Conservation (phyloP, 2,888 invertebrate genomes). For the Agonopterix alstromeriana region DNA sequence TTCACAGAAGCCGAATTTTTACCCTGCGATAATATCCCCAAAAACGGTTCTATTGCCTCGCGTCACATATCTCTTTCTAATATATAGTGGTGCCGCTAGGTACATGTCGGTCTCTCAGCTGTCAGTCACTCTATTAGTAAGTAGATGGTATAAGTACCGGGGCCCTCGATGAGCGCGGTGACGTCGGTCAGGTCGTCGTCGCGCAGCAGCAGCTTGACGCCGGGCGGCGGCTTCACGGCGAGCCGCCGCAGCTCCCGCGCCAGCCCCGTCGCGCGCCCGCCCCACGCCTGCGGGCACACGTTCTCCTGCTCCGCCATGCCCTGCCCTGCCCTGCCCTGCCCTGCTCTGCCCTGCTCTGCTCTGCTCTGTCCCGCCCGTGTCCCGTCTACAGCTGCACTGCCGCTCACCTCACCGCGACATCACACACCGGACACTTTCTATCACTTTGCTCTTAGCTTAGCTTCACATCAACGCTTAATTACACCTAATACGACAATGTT, state of each 20-base stretch:
- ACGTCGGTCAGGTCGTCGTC: conserved; percentile 97
- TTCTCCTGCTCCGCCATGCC: conserved; percentile 94
- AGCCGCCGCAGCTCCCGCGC: conserved; percentile 92
- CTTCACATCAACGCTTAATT: background rate
- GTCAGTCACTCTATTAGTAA: too few relatives aligned
- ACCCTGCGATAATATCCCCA: too few relatives aligned
- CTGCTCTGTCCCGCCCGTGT: conserved; percentile 4
- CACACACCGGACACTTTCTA: background rate
- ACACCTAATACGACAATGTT: background rate
- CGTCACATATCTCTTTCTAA: too few relatives aligned
- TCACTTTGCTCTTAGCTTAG: background rate
- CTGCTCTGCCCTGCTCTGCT: background rate
- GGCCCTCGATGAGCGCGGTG: conserved; percentile 94
- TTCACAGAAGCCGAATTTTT: too few relatives aligned
- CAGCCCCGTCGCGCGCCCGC: conserved; percentile 81
- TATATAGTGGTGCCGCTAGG: too few relatives aligned
- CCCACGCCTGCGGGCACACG: conserved; percentile 94
- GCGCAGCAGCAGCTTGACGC: conserved; percentile 91
- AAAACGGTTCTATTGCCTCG: too few relatives aligned
- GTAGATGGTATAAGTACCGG: conserved; percentile 62
- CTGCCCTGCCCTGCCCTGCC: background rate
- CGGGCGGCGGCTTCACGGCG: conserved; percentile 90
- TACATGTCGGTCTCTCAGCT: too few relatives aligned
- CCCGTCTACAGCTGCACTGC: background rate
- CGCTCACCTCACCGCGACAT: background rate